Evolutionary conservation across 2,797 vertebrate species (phyloP), one percentile per base, ranked within the genome.

Genomic region (Halcyon leucocephala): DNA sequence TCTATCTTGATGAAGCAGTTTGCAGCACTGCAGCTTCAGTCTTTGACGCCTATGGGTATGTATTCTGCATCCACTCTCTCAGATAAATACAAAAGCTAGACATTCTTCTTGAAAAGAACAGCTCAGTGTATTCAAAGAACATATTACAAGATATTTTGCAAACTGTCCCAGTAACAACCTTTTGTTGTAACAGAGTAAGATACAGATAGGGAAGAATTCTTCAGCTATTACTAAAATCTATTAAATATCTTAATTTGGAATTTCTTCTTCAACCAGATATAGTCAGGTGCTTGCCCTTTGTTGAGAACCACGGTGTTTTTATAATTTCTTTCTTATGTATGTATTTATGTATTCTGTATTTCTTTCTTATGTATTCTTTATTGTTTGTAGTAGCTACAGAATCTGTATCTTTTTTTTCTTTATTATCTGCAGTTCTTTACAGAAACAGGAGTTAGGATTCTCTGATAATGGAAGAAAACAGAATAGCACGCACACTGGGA

Each of bases 221-320:
- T 92, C 57, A 89, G 19, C 31, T 92, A 25, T 37, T 78, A 77
- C 18, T 55, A 61, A 82, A 92, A 46, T 72, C 13, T 86, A 19
- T 60, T 72, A 25, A 22, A 64, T 29, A 3, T 79, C 33, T 37
- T 49, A 37, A 61, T n/a, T 20, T 54, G 14, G 76, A 87, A 72
- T 54, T 37, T 39, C 29, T 54, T 62, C n/a, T 81, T 70, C 29
- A 13, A 61, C 61, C 65, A 80, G 44, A 88, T 62, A 73, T 1
- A 82, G 8, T 10, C 8, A 2, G 5, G 19, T 0, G 0, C 7
- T 10, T 62, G 10, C 11, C 60, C 26, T 60, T 73, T 52, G 2
- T 51, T 73, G 85, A 66, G 19, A 72, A 9, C 14, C 22, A 41
- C 16, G 31, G 5, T 14, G 13, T 44, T 55, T 48, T 48, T 48